Evolutionary conservation across 92 coral and sea anemone genomes (phyloP), one percentile per base, ranked within the genome.

Genomic region (Ricordea florida): DNA sequence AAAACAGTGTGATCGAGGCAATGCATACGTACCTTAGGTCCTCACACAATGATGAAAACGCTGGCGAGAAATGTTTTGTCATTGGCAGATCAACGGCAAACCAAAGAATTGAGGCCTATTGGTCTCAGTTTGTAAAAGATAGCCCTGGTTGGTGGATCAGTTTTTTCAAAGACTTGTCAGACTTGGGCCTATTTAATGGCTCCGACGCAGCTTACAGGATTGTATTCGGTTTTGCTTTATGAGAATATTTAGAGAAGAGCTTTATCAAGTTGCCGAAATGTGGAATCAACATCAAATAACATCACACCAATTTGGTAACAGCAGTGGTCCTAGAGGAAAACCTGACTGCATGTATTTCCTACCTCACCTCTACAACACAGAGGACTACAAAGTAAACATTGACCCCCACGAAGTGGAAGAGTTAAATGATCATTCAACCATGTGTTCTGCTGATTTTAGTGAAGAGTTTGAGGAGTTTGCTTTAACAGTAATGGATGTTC

Each of bases 271-370:
- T 7, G 52, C 72, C 17, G 63, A 65, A 65, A 10, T 65, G 44
- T 65, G 72, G 63, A 65, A 65, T 28, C 72, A 65, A 10, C 72
- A 65, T 65, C 5, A 4, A 3, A 55, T 55, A 55, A 31, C 66
- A 4, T 28, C 66, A 25, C 31, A 47, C 17, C 31, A 27, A 16
- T 59, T 59, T 59, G 47, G 47, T 5, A 59, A 59, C 66, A 53
- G 62, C 28, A 53, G 62, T 53, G 62, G 62, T 53, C 62, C 62
- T 24, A 53, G 62, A 15, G 62, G 62, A 53, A 57, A 50, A 36
- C 80, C 80, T 18, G 80, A 73, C 31, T 45, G 77, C 24, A 61
- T 76, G 82, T 76, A 40, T 52, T 76, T 62, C 43, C 33, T 76
- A 26, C 82, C 82, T 23, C 78, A 70, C 49, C 69, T 67, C 17